A percentile compares a stretch with the other conserved stretches of the same genome.
Evolutionary conservation across 2,888 invertebrate species (phyloP).

Genomic region (Endomychus coccineus): DNA sequence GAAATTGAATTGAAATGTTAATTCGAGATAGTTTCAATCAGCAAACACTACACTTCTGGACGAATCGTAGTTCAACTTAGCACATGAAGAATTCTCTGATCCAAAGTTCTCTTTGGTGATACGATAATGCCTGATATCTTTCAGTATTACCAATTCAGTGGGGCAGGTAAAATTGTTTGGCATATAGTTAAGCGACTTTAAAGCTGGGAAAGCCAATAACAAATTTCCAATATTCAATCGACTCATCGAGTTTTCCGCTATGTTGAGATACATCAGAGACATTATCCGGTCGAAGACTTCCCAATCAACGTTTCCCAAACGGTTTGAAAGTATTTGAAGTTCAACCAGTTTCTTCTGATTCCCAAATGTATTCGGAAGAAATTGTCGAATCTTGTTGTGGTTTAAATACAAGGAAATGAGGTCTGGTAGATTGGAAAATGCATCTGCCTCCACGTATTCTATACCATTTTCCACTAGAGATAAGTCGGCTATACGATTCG

Average conservation of each 20-base stretch:
- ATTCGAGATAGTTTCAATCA: too few species aligned
- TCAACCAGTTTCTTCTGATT: neutral
- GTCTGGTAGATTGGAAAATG: neutral
- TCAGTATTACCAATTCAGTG: neutral
- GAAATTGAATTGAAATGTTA: too few species aligned
- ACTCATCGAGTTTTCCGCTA: neutral
- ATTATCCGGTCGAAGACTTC: neutral
- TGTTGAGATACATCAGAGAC: neutral
- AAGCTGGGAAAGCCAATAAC: neutral
- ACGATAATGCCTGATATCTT: neutral
- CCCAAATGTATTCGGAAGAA: neutral
- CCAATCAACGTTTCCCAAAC: neutral
- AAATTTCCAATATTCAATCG: neutral
- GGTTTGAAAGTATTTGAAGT: neutral
- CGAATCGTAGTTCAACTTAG: too few species aligned
- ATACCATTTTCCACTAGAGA: neutral
- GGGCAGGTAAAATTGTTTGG: conserved; percentile 1
- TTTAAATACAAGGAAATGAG: neutral
- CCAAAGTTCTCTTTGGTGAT: conserved; percentile 16
- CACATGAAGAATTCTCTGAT: too few species aligned
- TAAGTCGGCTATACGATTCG: neutral
- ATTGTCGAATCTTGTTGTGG: neutral
- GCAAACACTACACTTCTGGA: too few species aligned
- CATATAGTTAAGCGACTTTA: neutral
- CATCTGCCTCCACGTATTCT: neutral